These are phyloP conservation scores for Amblyjoppa proteus DNA, from an alignment of 2,888 invertebrate genomes.

Conservation along the genomic window DNA sequence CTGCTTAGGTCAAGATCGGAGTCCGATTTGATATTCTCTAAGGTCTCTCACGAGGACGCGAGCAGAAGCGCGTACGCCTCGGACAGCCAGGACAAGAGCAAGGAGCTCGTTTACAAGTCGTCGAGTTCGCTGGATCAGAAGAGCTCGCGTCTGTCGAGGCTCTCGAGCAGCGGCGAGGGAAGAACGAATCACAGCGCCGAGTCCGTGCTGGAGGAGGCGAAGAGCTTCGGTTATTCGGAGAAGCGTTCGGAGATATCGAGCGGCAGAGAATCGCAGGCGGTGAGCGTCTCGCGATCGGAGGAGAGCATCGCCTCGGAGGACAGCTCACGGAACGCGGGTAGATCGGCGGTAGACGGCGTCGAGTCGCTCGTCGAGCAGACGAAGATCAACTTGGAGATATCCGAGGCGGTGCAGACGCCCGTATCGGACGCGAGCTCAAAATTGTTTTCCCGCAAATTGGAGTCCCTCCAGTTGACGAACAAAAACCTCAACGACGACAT, in stretches of 20 bases:
- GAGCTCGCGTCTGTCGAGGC: slow-evolving; percentile 55
- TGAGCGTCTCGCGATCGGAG: slow-evolving; percentile 44
- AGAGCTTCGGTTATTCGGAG: slow-evolving; percentile 56
- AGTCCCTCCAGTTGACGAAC: slow-evolving; percentile 79
- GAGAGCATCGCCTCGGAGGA: slow-evolving; percentile 43
- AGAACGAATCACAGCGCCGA: slow-evolving; percentile 68
- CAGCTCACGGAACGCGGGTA: slow-evolving; percentile 1
- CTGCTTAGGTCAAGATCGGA: slow-evolving; percentile 81
- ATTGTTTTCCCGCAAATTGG: slow-evolving; percentile 75
- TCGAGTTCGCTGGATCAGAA: slow-evolving; percentile 63
- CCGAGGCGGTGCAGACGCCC: slow-evolving; percentile 39
- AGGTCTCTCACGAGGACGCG: not conserved
- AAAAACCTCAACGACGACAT: slow-evolving; percentile 82
- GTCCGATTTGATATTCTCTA: slow-evolving; percentile 76
- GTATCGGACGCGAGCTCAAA: slow-evolving; percentile 56
- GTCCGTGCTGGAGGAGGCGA: slow-evolving; percentile 72
- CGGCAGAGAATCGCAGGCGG: slow-evolving; percentile 44
- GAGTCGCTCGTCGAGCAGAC: slow-evolving; percentile 29
- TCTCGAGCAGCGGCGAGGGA: slow-evolving; percentile 61
- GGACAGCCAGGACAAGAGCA: slow-evolving; percentile 49
- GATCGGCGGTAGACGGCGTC: slow-evolving; percentile 14
- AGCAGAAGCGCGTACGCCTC: slow-evolving; percentile 15
- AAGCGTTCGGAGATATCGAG: slow-evolving; percentile 52
- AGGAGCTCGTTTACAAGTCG: slow-evolving; percentile 60
- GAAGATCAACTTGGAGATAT: slow-evolving; percentile 50